Evolutionary conservation across 2,797 vertebrate species (phyloP).

Genomic region (Sorex maritimensis): DNA sequence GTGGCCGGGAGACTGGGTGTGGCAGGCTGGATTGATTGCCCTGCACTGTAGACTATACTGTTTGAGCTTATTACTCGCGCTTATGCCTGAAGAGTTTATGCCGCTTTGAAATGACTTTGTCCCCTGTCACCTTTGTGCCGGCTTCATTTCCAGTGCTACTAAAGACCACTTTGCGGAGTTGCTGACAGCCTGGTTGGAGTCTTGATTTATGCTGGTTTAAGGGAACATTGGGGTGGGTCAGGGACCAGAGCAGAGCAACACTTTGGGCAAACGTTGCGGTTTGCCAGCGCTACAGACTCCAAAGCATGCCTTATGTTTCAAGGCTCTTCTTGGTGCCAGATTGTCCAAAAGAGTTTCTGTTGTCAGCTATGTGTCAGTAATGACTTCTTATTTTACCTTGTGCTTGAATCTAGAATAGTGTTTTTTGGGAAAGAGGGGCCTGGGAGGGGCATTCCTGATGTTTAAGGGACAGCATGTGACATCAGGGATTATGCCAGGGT

Average conservation of each 20-base stretch:
- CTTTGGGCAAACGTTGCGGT: background rate
- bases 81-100: constrained; percentile 72
- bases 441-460: too few species aligned
- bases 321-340: background rate
- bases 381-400: constrained; percentile 22
- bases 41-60: constrained; percentile 57
- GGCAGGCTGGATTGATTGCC: constrained; percentile 72
- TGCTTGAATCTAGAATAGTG: constrained; percentile 24
- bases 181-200: constrained; percentile 47
- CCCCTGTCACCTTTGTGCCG: constrained; percentile 77
- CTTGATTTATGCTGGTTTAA: constrained; percentile 52
- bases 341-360: background rate
- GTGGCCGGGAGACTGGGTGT: constrained; percentile 54
- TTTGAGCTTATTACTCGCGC: constrained; percentile 61
- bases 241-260: background rate
- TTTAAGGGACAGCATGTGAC: too few species aligned
- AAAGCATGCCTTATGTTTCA: background rate
- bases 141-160: constrained; percentile 71
- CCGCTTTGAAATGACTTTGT: constrained; percentile 73
- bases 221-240: constrained; percentile 5
- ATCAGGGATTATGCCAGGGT: too few species aligned
- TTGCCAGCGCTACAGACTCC: background rate
- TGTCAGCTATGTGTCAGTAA: background rate
- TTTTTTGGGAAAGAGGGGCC: too few species aligned
- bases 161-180: constrained; percentile 48